These are phyloP conservation scores for Sceloporus tristichus DNA, from an alignment of 2,113 vertebrate genomes.

Conservation along the genomic window DNA sequence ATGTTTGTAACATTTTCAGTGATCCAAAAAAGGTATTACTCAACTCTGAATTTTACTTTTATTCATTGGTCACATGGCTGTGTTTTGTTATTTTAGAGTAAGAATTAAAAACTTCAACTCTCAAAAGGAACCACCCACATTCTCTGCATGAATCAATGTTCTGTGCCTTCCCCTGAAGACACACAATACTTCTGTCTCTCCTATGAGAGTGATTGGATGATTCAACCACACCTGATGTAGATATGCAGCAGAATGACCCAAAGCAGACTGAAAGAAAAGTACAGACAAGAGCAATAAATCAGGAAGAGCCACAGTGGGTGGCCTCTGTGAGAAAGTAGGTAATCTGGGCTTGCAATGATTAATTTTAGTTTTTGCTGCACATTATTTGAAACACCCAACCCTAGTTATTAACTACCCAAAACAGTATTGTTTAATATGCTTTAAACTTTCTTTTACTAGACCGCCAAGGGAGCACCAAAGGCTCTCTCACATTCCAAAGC, in stretches of 20 bases:
- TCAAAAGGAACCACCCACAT: neutral
- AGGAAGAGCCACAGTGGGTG: neutral
- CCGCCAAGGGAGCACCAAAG: neutral
- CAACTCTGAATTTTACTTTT: too few relatives aligned
- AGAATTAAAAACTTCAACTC: neutral
- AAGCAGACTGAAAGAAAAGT: neutral
- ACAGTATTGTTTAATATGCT: too few relatives aligned
- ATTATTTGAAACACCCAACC: neutral
- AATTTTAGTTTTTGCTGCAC: neutral
- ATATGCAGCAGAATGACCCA: neutral
- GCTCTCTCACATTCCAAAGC: neutral
- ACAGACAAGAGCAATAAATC: neutral
- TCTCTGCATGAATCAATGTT: neutral
- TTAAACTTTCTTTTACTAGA: neutral
- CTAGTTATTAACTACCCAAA: neutral
- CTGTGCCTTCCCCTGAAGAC: neutral
- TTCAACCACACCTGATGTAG: neutral
- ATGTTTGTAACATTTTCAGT: too few relatives aligned
- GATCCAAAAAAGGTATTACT: too few relatives aligned
- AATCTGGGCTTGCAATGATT: neutral
- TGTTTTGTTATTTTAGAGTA: too few relatives aligned
- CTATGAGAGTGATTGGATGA: neutral
- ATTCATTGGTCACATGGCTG: too few relatives aligned
- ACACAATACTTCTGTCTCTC: neutral
- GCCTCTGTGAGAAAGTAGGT: neutral